Evolutionary conservation across 2,113 vertebrate genomes (phyloP), one percentile per base, ranked within the genome.

Genomic region (Passer montanus): DNA sequence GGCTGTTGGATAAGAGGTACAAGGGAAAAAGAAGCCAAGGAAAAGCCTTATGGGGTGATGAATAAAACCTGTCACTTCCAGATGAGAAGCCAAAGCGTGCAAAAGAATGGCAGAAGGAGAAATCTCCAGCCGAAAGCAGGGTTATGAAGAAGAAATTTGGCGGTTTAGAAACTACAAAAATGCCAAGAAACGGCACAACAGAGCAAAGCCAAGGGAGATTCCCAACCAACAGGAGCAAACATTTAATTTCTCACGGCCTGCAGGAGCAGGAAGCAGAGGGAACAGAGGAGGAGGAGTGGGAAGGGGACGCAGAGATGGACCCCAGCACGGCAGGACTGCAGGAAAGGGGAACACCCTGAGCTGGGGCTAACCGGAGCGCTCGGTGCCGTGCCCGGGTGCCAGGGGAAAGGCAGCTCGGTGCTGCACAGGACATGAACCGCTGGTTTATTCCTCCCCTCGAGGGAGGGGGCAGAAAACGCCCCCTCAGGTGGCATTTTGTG

Each of bases 241-340:
- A 1, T 22, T 6, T 6, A 0, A 24, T 52, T 84, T 35, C 47
- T 49, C 7, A 2, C 11, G 1, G 14, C 37, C 76, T 46, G 7
- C n/a, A 33, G 41, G 28, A 43, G 27, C 47, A 11, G 80, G 41
- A 82, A 77, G 12, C 18, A 4, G 1, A 1, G 17, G 41, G 30
- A 60, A 50, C 0, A 3, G n/a, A 27, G 43, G 21, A 47, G 58
- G 20, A 60, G 26, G 30, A 10, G 0, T 16, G 46, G 47, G 35
- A 9, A 41, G 52, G 49, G 0, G 3, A 17, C 0, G 8, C 2
- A 6, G 43, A 24, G 67, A 46, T 0, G 13, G 86, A 56, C 62
- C 13, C 6, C 1, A 0, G 3, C 14, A 15, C 9, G 1, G 5
- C 1, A 1, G 60, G 39, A 13, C 9, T 22, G 41, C 55, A 52